Base-by-base conservation (phyloP, 2,113 vertebrate species). In the Ciconia stormi region DNA sequence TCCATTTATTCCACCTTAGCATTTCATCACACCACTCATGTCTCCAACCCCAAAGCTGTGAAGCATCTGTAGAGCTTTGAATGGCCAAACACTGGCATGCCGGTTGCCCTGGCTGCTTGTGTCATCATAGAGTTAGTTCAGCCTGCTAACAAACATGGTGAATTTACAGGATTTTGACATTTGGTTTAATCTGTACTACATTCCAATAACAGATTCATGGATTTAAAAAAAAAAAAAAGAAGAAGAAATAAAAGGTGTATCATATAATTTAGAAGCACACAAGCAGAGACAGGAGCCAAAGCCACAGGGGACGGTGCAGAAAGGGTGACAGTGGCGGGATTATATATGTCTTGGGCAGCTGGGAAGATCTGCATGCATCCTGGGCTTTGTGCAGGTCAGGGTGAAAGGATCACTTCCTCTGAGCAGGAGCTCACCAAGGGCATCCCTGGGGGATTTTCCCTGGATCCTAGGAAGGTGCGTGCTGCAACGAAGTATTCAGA, bases 61-160 rank as follows among this genome's bases (percentile, higher is more conserved):
- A 49, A 40, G 18, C 18, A 4, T n/a, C 34, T 93, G 13, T 65
- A 40, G 50, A 53, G 8, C 26, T 67, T n/a, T n/a, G 30, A 55
- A 34, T 34, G 44, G 25, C 59, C 26, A 44, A 34, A 20, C 1
- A 2, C 8, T 86, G 44, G 16, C 44, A 13, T 1, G 0, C 16
- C 3, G 2, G 4, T 29, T 87, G 22, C 8, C 50, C 11, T 76
- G 44, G 7, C 56, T 76, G 12, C 3, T 42, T 77, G 19, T 52
- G 27, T 56, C 59, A 9, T 36, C 19, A 15, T 46, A 66, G 23
- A 65, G 36, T 80, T 80, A 49, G 27, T 76, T 53, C 27, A 81
- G 32, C 9, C 42, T 87, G 14, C 52, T 72, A 26, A 32, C 11
- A 25, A 34, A 79, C 0, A 0, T 47, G 47, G 16, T 61, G 53